Percentiles rank a stretch among this genome's conserved stretches.
phyloP scores from a whole-genome alignment of 2,113 vertebrate species.

The Eulemur rufifrons region DNA sequence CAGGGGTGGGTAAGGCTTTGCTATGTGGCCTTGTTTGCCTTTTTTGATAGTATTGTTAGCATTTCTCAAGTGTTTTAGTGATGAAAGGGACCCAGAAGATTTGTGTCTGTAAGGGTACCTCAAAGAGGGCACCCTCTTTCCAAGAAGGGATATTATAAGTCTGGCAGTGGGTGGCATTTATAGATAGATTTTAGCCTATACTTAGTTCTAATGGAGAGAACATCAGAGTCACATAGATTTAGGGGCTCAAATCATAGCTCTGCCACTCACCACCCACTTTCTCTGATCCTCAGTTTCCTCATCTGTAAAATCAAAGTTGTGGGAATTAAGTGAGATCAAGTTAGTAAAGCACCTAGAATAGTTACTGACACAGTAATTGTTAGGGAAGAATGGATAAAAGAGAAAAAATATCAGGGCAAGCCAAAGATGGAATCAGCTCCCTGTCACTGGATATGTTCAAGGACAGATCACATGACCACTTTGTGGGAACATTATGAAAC shows the following conservation, averaged over 20 bases:
- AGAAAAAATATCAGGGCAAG: neutral
- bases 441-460: neutral
- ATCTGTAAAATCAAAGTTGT: neutral
- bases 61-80: neutral
- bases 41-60: neutral
- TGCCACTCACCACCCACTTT: neutral
- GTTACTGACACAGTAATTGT: neutral
- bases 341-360: neutral
- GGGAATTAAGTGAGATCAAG: neutral
- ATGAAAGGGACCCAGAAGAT: neutral
- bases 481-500: neutral
- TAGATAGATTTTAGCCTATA: neutral
- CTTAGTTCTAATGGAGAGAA: neutral
- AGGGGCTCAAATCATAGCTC: neutral
- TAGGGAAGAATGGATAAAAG: neutral
- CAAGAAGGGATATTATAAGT: neutral
- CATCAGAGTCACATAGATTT: neutral
- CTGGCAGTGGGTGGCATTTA: neutral
- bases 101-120: neutral
- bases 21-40: neutral
- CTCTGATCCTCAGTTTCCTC: neutral
- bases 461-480: neutral
- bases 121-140: neutral
- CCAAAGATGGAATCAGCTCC: neutral
- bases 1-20: neutral